Conservation (phyloP, 2,797 vertebrate genomes). For the Gambusia yucatana region DNA sequence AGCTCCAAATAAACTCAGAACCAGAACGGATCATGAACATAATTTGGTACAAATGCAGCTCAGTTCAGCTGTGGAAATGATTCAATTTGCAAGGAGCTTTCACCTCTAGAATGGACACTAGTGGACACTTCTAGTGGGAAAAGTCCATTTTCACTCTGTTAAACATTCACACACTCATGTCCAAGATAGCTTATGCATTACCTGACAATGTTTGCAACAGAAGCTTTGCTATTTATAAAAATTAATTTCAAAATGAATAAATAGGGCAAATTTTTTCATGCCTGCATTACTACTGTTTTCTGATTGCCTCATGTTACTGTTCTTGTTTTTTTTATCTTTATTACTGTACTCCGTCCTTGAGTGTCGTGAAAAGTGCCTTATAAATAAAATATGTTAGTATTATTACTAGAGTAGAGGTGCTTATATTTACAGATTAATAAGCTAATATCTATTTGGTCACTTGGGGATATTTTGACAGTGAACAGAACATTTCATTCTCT, state of each 20-base stretch:
- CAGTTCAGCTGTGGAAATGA: background rate
- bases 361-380: no score
- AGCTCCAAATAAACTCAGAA: background rate
- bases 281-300: background rate
- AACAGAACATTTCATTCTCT: background rate
- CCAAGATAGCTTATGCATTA: background rate
- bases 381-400: no score
- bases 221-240: background rate
- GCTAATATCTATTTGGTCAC: background rate
- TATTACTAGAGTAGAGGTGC: background rate
- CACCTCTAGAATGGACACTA: background rate
- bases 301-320: no score
- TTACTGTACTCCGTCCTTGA: no score
- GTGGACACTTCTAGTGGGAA: background rate
- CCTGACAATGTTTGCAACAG: background rate
- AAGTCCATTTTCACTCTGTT: background rate
- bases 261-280: background rate
- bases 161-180: background rate
- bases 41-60: background rate
- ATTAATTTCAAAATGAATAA: background rate
- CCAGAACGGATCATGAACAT: background rate
- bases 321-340: no score
- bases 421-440: background rate
- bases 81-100: background rate
- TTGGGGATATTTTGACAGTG: background rate